Conservation (phyloP, 2,113 vertebrate species). For the Anolis sagrei region DNA sequence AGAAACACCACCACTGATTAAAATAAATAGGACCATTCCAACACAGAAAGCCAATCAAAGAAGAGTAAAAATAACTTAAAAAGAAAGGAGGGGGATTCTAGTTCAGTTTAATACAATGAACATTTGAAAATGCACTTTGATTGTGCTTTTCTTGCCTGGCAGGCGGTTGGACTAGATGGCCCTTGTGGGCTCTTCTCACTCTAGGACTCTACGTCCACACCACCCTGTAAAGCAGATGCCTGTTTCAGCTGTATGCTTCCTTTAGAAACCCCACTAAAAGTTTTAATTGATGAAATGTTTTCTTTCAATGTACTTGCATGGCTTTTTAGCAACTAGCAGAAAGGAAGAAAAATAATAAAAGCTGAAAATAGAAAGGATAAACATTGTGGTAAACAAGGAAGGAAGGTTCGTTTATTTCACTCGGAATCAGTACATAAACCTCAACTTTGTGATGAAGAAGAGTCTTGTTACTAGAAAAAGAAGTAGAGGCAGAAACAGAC, state of each 20-base stretch:
- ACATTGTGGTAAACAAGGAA: neutral
- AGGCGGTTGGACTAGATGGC: too few species aligned
- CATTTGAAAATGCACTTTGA: neutral
- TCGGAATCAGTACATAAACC: neutral
- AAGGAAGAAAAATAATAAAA: neutral
- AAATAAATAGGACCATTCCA: constrained; percentile 5
- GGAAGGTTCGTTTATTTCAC: neutral
- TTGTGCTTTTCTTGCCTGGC: too few species aligned
- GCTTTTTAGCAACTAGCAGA: neutral
- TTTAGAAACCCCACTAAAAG: neutral
- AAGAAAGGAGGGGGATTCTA: neutral
- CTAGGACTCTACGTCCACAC: neutral
- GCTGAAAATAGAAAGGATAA: neutral
- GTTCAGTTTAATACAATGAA: too few species aligned
- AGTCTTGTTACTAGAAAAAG: neutral
- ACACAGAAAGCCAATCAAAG: neutral
- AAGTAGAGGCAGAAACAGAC: neutral
- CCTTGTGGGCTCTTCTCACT: too few species aligned
- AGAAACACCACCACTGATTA: neutral
- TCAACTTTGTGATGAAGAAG: neutral
- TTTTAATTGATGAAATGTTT: neutral
- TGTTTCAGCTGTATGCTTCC: neutral
- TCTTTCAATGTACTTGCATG: neutral
- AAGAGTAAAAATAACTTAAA: neutral
- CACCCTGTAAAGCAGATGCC: too few species aligned